A percentile compares a stretch with the other conserved stretches of the same genome.
Evolutionary conservation across 2,888 invertebrate species (phyloP).

Genomic region (Caenorhabditis wallacei): DNA sequence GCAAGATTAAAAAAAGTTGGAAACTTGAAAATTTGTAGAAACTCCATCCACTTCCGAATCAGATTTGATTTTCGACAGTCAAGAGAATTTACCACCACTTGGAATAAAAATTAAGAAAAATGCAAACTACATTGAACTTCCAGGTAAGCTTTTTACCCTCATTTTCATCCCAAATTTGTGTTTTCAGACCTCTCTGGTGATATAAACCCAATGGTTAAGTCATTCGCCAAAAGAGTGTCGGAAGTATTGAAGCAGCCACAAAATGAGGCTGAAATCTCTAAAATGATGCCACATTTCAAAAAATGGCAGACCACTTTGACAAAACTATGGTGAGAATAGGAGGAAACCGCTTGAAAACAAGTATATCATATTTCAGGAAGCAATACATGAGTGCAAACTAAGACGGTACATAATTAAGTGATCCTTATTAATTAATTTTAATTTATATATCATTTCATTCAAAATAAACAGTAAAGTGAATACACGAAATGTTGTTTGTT

Average conservation of each 20-base stretch:
- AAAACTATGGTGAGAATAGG: conserved; percentile 41
- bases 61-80: conserved; percentile 38
- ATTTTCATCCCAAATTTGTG: not conserved
- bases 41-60: conserved; percentile 45
- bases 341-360: not conserved
- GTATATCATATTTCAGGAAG: conserved; percentile 36
- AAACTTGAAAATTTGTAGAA: too few species aligned
- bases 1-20: not conserved
- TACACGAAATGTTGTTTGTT: conserved; percentile 34
- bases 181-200: conserved; percentile 43
- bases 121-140: conserved; percentile 42
- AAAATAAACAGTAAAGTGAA: conserved; percentile 23
- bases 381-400: conserved; percentile 50
- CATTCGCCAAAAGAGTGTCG: conserved; percentile 39
- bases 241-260: conserved; percentile 43
- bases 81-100: conserved; percentile 63
- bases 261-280: conserved; percentile 51
- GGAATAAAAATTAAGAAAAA: conserved; percentile 57
- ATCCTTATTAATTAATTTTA: conserved; percentile 30
- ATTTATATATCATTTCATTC: conserved; percentile 41
- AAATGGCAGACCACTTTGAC: conserved; percentile 57
- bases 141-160: conserved; percentile 14
- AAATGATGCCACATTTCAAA: conserved; percentile 55
- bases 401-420: not conserved
- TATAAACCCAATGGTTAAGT: conserved; percentile 53